Evolutionary conservation across 2,797 vertebrate genomes (phyloP), one percentile per base, ranked within the genome.

Genomic region (Numenius phaeopus): DNA sequence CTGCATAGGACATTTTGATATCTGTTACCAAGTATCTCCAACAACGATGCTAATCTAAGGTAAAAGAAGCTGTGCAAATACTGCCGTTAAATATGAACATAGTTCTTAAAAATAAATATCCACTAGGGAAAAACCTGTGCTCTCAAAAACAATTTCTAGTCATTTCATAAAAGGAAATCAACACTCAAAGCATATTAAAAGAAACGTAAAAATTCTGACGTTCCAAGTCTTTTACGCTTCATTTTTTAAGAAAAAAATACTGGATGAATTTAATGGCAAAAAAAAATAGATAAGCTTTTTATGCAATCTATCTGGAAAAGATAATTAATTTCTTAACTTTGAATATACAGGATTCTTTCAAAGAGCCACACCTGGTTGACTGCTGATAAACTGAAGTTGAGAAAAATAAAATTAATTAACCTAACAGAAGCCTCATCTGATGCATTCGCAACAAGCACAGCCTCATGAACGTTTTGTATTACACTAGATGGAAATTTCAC

Each of bases 11-110:
- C 65, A 67, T 58, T 49, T 83, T 57, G n/a, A 19, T 57, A 92
- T 14, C 81, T 10, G 11, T n/a, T 57, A 30, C n/a, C 20, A 65
- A 62, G 32, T 40, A 34, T 30, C 65, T 87, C 83, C 3, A 2
- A 83, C 32, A 66, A 73, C 75, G 72, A 61, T 69, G 29, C 18
- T 83, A 30, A 94, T 37, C 57, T 67, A 80, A 77, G 40, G 44
- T 93, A 87, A 93, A 93, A 95, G 64, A 83, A n/a, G 57, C 54
- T 94, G 90, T 87, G 87, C 83, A 96, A 96, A 95, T 62, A 71
- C 27, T 1, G 42, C 79, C 5, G 3, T 83, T 85, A 76, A 83
- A 85, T 54, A 66, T 1, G 1, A 78, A 81, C 54, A 39, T 0
- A 42, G 34, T 4, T 72, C 34, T 61, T 54, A 19, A 92, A 64